Evolutionary conservation across 1,140 invertebrate species (phyloP), one percentile per base, ranked within the genome.

Genomic region (Trinorchestia longiramus): DNA sequence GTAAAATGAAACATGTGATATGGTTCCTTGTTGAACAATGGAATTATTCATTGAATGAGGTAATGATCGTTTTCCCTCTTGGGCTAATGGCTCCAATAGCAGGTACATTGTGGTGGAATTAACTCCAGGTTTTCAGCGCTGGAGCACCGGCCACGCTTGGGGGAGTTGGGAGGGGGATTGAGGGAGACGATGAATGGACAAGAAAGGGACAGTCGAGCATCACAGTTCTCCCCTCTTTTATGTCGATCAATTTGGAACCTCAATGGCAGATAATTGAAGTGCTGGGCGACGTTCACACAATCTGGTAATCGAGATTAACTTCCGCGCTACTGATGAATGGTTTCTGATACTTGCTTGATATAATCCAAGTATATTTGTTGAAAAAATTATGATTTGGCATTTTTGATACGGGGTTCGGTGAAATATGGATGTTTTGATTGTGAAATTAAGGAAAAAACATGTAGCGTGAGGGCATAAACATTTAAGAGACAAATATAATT

Each of bases 241-340:
- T 94, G 92, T 40, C 8, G 92, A 94, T 94, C 43, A 43, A 94
- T 94, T 45, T 47, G 40, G 43, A 1, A 11, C 43, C 43, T 94
- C 92, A 45, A 47, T 94, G 92, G 44, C 41, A 45, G 92, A 94
- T 94, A 94, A 94, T 94, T 94, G 92, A 94, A 94, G 43, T 77
- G 62, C 15, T 77, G 62, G 62, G 62, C 11, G 62, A 36, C 62
- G 62, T 28, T 77, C 28, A 28, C 62, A 77, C 62, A 36, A 77
- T 77, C 62, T 77, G 62, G 62, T 77, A 1, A 19, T 28, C 36
- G 28, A 77, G 62, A 77, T 3, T 36, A 11, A 28, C 15, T 77
- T 28, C 62, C 62, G 62, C 36, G 1, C 15, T 36, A 36, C 28
- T 28, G 62, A 28, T 36, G 15, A 77, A 36, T 77, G 15, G 62